Conservation (phyloP, 2,797 vertebrate genomes). For the Atherinosoma microstoma region DNA sequence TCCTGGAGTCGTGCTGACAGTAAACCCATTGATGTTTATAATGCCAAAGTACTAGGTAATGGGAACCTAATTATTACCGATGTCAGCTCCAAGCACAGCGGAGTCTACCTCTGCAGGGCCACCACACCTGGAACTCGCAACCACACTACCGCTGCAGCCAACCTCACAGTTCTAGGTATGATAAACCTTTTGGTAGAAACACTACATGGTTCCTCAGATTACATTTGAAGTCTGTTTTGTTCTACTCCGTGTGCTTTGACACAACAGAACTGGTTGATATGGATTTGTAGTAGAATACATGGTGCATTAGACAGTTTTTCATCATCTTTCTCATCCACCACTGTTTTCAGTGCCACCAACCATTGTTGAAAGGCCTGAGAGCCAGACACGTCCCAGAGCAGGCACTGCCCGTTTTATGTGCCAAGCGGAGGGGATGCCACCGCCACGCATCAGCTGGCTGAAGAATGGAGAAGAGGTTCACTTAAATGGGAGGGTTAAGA, state of each 20-base stretch:
- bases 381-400: constrained; percentile 94
- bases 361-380: constrained; percentile 94
- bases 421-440: constrained; percentile 91
- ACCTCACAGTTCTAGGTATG: constrained; percentile 90
- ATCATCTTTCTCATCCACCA: constrained; percentile 2
- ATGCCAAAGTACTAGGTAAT: constrained; percentile 92
- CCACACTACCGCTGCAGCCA: constrained; percentile 91
- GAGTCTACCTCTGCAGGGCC: constrained; percentile 92
- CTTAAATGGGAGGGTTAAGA: constrained; percentile 96
- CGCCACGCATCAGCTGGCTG: constrained; percentile 93
- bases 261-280: background rate
- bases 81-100: constrained; percentile 88
- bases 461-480: constrained; percentile 94
- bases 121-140: constrained; percentile 95
- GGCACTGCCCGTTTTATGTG: constrained; percentile 97
- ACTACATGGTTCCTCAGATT: background rate
- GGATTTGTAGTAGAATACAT: background rate
- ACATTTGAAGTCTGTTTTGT: background rate
- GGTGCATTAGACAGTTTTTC: constrained; percentile 18
- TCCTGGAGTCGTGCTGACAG: constrained; percentile 97
- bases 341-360: constrained; percentile 88
- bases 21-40: constrained; percentile 95
- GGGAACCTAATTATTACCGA: constrained; percentile 94
- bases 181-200: constrained; percentile 30
- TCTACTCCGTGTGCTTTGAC: background rate